phyloP scores from a whole-genome alignment of 2,888 invertebrate genomes.

The Barypeithes pellucidus region DNA sequence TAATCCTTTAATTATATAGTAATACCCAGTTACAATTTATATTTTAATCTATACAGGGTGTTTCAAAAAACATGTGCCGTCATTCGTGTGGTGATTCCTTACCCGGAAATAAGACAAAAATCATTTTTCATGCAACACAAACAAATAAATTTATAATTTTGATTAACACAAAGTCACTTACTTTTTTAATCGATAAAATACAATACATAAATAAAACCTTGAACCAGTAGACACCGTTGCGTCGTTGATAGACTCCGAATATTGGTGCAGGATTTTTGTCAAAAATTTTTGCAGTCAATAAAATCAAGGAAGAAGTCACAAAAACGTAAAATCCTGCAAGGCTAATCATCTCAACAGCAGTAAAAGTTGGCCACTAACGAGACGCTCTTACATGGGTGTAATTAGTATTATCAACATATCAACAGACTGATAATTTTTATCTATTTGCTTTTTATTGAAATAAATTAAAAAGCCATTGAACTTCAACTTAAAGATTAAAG shows the following conservation, averaged over 20 bases:
- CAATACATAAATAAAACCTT: conserved; percentile 73
- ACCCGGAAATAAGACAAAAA: too few relatives aligned
- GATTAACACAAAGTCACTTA: conserved; percentile 58
- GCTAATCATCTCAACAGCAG: neutral
- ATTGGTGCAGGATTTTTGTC: conserved; percentile 58
- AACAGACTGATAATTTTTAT: conserved; percentile 5
- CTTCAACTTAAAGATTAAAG: neutral
- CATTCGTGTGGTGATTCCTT: too few relatives aligned
- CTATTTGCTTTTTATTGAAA: conserved; percentile 3
- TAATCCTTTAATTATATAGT: too few relatives aligned
- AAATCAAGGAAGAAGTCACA: conserved; percentile 16
- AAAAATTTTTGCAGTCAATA: conserved; percentile 41
- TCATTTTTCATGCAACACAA: too few relatives aligned
- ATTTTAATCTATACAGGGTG: too few relatives aligned
- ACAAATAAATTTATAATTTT: too few relatives aligned
- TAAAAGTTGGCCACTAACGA: neutral
- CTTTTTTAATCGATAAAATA: conserved; percentile 71
- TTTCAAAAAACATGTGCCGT: too few relatives aligned
- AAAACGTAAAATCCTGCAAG: conserved; percentile 15
- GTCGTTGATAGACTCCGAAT: conserved; percentile 72
- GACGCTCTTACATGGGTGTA: neutral
- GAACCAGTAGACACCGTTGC: conserved; percentile 72
- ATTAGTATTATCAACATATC: neutral
- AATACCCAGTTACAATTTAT: too few relatives aligned
- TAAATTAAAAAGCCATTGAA: conserved; percentile 1